A percentile compares a stretch with the other conserved stretches of the same genome.
Evolutionary conservation across 2,797 vertebrate species (phyloP).

Genomic region (Smutsia gigantea): DNA sequence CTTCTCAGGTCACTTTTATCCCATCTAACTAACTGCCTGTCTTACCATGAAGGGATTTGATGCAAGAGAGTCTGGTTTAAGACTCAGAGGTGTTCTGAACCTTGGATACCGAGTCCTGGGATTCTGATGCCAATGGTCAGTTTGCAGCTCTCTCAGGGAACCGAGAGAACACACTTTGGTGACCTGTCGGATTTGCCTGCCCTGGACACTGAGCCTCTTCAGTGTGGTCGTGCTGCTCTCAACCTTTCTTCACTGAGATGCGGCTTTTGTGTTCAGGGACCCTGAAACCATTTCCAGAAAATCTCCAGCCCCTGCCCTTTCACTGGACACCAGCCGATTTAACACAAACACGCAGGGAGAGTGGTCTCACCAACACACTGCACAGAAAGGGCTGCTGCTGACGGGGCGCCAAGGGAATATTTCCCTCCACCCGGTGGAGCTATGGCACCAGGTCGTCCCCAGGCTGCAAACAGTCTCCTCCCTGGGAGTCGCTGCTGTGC

Average conservation of each 20-base stretch:
- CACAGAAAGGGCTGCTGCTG: too few species aligned
- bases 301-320: background rate
- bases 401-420: too few species aligned
- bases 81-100: background rate
- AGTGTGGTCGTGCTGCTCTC: background rate
- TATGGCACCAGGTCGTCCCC: background rate
- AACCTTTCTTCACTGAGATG: background rate
- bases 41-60: background rate
- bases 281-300: background rate
- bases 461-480: background rate
- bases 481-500: background rate
- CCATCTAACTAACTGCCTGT: background rate
- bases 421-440: too few species aligned
- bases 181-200: background rate
- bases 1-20: background rate
- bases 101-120: background rate
- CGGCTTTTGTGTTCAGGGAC: too few species aligned
- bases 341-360: fast-evolving
- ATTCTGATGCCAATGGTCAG: fast-evolving
- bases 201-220: background rate
- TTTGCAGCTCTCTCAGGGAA: fast-evolving
- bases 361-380: background rate
- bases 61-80: background rate
- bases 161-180: fast-evolving
- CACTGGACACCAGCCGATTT: background rate